Base-by-base conservation (phyloP, 2,113 vertebrate genomes). In the Telmatochromis brachygnathus region DNA sequence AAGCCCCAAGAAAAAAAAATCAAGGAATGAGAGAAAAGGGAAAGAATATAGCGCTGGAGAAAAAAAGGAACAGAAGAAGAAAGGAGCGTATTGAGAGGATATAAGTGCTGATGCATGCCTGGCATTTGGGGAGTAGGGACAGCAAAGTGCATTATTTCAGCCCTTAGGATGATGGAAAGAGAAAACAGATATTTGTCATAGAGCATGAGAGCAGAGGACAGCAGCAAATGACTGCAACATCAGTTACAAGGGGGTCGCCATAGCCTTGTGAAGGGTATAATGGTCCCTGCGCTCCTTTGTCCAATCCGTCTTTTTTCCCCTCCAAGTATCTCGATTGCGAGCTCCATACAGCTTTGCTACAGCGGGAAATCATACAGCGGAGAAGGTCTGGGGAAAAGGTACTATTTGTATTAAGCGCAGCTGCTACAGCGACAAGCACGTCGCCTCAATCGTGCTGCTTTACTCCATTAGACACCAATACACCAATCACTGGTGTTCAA, bases 141-240 rank as follows among this genome's bases (percentile, higher is more conserved):
- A 80, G 89, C 84, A 87, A 82, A 91, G 90, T 88, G 88, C 84
- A 86, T 94, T 91, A 89, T 88, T 94, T 94, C 88, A 89, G 82
- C 85, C 88, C 70, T 86, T 12, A 81, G 84, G 87, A 91, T 88
- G 91, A 91, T 90, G 33, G 86, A 93, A 79, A 84, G 82, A 84
- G 85, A 87, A 92, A 92, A 95, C 90, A 93, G 80, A 91, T 88
- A 94, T 93, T 94, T 94, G 85, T 94, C 89, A 88, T 88, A 62
- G 42, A 73, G 84, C 77, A 55, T 81, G 85, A 86, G 90, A 90
- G 84, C 88, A 81, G 68, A 90, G 89, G 89, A 88, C 70, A n/a
- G 85, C 45, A 7, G 77, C 77, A 81, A 87, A 90, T 84, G 86
- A 30, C 85, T 84, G 51, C 56, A 51, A 89, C 87, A 89, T 93